A percentile compares a stretch with the other conserved stretches of the same genome.
Evolutionary conservation across 2,113 vertebrate genomes (phyloP).

Genomic region (Dasypus novemcinctus): DNA sequence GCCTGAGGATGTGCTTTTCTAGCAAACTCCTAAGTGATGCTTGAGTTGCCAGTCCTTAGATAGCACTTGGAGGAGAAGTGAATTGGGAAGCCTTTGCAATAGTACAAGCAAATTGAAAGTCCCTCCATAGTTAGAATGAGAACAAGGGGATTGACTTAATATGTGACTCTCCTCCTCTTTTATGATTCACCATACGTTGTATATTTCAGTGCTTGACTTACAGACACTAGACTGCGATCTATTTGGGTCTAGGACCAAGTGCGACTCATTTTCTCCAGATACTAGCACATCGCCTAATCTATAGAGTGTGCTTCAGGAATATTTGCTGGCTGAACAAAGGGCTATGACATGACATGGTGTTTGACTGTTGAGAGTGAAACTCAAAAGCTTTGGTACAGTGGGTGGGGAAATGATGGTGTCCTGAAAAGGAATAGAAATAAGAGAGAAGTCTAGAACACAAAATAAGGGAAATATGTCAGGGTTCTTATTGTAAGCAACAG

Average conservation of each 20-base stretch:
- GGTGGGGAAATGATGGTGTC: background rate
- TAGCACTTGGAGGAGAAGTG: background rate
- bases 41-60: background rate
- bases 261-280: background rate
- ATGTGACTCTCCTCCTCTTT: background rate
- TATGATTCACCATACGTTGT: background rate
- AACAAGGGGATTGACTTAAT: background rate
- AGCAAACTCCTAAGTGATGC: background rate
- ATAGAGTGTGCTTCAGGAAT: background rate
- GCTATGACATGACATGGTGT: background rate
- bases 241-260: no score
- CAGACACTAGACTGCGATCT: background rate
- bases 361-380: background rate
- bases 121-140: background rate
- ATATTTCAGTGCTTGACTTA: no score
- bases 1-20: background rate
- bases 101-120: background rate
- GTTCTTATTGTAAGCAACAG: background rate
- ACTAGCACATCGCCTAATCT: no score
- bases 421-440: background rate
- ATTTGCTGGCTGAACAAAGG: background rate
- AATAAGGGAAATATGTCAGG: background rate
- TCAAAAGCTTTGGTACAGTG: background rate
- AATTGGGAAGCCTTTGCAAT: background rate
- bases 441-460: background rate